Base-by-base conservation (phyloP, 2,113 vertebrate species). In the Calidris pugnax region DNA sequence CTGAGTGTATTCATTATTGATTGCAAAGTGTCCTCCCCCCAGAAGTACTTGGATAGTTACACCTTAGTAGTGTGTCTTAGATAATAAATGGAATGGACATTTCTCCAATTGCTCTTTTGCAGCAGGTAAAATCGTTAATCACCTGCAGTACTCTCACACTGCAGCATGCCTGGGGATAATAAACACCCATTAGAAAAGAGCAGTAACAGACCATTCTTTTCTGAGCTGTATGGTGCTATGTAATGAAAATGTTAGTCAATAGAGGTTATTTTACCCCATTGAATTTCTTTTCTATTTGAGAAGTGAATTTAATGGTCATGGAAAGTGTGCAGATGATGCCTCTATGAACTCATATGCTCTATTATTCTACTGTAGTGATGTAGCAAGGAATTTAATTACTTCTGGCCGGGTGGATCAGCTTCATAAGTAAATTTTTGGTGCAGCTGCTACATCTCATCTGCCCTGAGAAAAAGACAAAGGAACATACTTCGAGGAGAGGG, bases 31-130 rank as follows among this genome's bases (percentile, higher is more conserved):
- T 85, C 37, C 47, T 88, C n/a, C 85, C 95, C 69, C 67, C 85
- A 76, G 86, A 88, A 69, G 69, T 77, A 80, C 67, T 81, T 78
- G 48, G 84, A 75, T 95, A 74, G 83, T 89, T 93, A 72, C 82
- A 79, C 66, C 74, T 94, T 16, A 68, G 75, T 32, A 43, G 68
- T 45, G 39, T 68, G 84, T 76, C 59, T 47, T 37, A 20, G 30
- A 63, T 92, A 84, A 91, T 73, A 94, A 91, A 92, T 50, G 73
- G 91, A 92, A 77, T 37, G 16, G 73, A 73, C 41, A 10, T 81
- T 87, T 72, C 77, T 92, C 33, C 77, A 90, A 28, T 83, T 96
- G 81, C 78, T 96, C 63, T 88, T 89, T 75, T 88, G 71, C 76
- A 85, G 68, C 50, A 59, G 77, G 77, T 87, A 20, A 82, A 84